Percentiles rank a stretch among this genome's conserved stretches.
Evolutionary conservation across 2,113 vertebrate species (phyloP).

Genomic region (Oostethus manadensis): DNA sequence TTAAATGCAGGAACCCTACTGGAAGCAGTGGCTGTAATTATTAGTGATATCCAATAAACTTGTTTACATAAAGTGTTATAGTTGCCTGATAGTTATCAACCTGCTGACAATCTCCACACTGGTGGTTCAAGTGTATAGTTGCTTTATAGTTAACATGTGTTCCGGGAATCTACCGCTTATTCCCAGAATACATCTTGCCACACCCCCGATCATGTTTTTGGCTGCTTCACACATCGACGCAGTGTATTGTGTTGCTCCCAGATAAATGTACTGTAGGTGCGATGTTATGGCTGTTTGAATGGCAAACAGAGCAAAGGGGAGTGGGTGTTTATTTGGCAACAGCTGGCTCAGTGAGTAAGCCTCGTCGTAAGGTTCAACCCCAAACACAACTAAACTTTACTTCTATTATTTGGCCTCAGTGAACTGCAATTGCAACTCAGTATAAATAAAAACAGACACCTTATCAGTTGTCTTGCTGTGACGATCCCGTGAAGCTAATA

Average conservation of each 20-base stretch:
- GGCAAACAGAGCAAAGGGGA: slow-evolving; percentile 48
- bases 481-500: neutral
- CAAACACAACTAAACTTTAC: slow-evolving; percentile 65
- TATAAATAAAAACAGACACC: slow-evolving; percentile 17
- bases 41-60: slow-evolving; percentile 13
- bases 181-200: slow-evolving; percentile 5
- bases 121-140: neutral
- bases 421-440: slow-evolving; percentile 2
- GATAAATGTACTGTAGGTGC: slow-evolving; percentile 20
- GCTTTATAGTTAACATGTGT: slow-evolving; percentile 1
- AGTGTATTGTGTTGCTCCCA: neutral
- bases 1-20: neutral
- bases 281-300: slow-evolving; percentile 51
- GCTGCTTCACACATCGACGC: slow-evolving; percentile 5
- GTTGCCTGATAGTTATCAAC: neutral
- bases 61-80: slow-evolving; percentile 7
- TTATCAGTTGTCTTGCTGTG: neutral
- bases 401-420: slow-evolving; percentile 24
- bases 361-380: slow-evolving; percentile 46
- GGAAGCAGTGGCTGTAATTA: neutral
- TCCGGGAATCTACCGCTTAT: slow-evolving; percentile 16
- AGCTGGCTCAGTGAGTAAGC: slow-evolving; percentile 45
- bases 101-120: slow-evolving; percentile 1
- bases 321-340: slow-evolving; percentile 65
- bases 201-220: neutral